Base-by-base conservation (phyloP, 2,888 invertebrate genomes). In the Sympetrum striolatum region DNA sequence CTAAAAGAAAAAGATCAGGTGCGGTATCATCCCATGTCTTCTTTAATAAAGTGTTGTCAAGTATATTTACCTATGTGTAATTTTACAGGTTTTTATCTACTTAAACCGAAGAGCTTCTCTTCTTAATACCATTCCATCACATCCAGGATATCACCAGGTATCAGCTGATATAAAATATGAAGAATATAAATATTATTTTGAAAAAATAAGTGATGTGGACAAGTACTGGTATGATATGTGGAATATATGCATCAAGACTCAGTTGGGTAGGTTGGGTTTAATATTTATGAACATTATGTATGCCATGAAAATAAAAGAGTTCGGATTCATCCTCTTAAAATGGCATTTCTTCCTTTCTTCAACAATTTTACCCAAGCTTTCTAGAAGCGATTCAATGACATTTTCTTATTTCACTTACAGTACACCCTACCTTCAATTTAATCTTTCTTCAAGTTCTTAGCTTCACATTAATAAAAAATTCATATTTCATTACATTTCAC, bases 191-290 rank as follows among this genome's bases (percentile, higher is more conserved):
- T 97, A 96, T 92, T 92, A 93, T 48, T 96, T 97, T 91, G 92
- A 94, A 0, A 94, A 93, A 2, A 92, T 94, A 25, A 93, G 94
- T 0, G 95, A 95, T 91, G 93, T 97, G 0, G 95, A 95, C 44
- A 94, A 95, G 31, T 97, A 96, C 93, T 97, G 97, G 97, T 95
- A 95, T 91, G 95, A 96, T 90, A 93, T 97, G 93, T 96, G 96
- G 94, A 95, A 95, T 81, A 96, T 96, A 91, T 96, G 96, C 92
- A 94, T 96, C 73, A 95, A 96, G 92, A 97, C 97, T 0, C 95
- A 95, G 91, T 93, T 97, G 44, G 96, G 96, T 90, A 92, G 64
- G 86, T n/a, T 35, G 44, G 4, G 10, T 44, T 44, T 8, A 15
- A 31, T 53, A 31, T 86, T 60, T 25, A 25, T 44, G 10, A 2